Conservation (phyloP, 2,888 invertebrate genomes). For the Pseudococcus jackbeardsleyi region DNA sequence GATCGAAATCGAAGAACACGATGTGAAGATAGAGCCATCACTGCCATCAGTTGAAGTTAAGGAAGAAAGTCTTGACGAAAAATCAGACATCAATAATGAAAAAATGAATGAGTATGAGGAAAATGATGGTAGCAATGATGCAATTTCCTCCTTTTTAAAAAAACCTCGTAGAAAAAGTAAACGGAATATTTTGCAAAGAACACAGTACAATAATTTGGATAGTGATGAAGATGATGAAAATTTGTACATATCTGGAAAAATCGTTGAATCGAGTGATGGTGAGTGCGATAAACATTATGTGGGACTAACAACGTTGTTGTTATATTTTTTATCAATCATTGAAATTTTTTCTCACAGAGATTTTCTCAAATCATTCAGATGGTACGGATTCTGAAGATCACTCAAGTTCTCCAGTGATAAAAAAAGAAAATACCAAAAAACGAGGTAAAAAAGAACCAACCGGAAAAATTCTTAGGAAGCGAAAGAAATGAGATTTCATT, state of each 20-base stretch:
- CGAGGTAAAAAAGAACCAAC: background rate
- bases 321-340: background rate
- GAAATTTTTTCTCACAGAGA: background rate
- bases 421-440: background rate
- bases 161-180: background rate
- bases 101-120: background rate
- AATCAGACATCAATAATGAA: background rate
- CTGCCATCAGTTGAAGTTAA: background rate
- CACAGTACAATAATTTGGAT: background rate
- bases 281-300: background rate
- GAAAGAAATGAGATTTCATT: background rate
- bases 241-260: background rate
- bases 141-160: background rate
- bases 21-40: conserved; percentile 13
- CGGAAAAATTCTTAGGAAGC: background rate
- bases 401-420: background rate
- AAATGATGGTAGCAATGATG: background rate
- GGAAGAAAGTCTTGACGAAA: conserved; percentile 5
- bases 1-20: conserved; percentile 31
- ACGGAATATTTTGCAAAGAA: background rate
- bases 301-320: background rate
- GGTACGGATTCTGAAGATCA: background rate
- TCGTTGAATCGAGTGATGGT: background rate
- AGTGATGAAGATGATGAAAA: background rate
- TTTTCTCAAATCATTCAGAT: background rate